Conservation (phyloP, 2,888 invertebrate genomes). For the Venusia cambrica region DNA sequence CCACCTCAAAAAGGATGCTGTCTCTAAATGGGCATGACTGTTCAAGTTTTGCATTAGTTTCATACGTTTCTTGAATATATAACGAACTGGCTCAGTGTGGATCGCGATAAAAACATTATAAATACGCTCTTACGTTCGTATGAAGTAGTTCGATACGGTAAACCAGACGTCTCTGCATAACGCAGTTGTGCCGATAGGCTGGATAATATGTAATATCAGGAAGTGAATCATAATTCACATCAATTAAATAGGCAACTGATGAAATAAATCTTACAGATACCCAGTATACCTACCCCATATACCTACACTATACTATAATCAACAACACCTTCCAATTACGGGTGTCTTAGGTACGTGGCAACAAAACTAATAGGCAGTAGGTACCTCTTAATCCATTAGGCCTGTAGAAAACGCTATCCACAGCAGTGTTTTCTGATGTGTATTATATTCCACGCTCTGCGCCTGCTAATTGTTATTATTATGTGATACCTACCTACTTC, state of each 20-base stretch:
- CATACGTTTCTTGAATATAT: constrained; percentile 13
- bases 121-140: constrained; percentile 4
- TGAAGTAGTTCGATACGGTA: constrained; percentile 4
- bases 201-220: constrained; percentile 10
- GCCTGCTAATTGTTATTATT: no score
- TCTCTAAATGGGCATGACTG: constrained; percentile 27
- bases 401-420: no score
- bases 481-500: no score
- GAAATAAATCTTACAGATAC: no score
- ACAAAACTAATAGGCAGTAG: no score
- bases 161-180: constrained; percentile 7
- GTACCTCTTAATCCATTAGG: no score
- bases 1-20: constrained; percentile 31
- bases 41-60: constrained; percentile 22
- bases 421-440: no score
- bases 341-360: no score
- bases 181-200: constrained; percentile 5
- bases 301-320: no score
- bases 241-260: not conserved
- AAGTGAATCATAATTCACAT: constrained; percentile 4
- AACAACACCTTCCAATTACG: no score
- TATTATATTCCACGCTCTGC: no score
- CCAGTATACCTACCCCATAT: no score
- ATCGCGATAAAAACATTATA: constrained; percentile 8
- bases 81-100: constrained; percentile 7